Evolutionary conservation across 2,113 vertebrate genomes (phyloP).

Genomic region (Crocuta crocuta): DNA sequence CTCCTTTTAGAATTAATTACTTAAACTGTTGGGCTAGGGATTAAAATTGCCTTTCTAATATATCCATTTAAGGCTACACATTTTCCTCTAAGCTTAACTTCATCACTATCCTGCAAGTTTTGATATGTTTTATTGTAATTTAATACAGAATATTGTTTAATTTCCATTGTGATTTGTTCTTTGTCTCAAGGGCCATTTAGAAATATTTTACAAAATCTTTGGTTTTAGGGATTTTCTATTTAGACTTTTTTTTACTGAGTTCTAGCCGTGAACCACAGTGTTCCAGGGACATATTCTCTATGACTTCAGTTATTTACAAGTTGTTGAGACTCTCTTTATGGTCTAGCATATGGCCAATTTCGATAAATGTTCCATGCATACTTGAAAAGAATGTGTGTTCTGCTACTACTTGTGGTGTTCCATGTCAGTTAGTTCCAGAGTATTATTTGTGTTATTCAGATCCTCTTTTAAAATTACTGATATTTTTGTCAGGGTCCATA

Average conservation of each 20-base stretch:
- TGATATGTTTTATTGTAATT: background rate
- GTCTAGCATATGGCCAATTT: background rate
- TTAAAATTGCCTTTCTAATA: background rate
- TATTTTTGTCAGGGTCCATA: background rate
- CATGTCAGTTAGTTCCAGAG: background rate
- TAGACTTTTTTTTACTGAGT: background rate
- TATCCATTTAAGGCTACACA: background rate
- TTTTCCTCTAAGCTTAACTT: background rate
- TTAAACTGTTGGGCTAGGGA: background rate
- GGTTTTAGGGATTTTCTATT: background rate
- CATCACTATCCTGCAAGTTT: background rate
- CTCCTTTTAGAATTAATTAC: background rate
- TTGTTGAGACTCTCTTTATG: background rate
- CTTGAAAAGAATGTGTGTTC: background rate
- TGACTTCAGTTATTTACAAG: background rate
- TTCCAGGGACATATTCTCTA: background rate
- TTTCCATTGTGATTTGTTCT: slow-evolving; percentile 27
- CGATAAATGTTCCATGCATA: background rate
- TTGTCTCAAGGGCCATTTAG: background rate
- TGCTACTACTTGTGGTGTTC: background rate
- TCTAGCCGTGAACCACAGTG: background rate
- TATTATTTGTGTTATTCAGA: background rate
- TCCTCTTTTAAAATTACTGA: background rate
- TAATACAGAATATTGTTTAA: background rate
- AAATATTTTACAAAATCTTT: background rate